phyloP scores from a whole-genome alignment of 2,113 vertebrate species.

The Ceyx margarethae region DNA sequence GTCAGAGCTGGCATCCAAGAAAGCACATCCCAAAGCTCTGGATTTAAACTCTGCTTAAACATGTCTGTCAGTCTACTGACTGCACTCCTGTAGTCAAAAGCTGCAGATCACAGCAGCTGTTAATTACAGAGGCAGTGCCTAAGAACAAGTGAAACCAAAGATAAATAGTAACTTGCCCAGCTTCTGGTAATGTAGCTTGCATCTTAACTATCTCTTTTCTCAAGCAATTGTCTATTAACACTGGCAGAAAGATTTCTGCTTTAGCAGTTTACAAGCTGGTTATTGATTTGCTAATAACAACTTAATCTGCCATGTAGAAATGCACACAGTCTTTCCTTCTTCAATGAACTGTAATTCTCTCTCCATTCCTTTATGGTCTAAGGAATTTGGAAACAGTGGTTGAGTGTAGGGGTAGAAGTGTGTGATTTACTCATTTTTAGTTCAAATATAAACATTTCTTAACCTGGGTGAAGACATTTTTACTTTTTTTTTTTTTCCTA shows the following conservation, averaged over 20 bases:
- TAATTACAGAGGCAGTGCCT: not conserved
- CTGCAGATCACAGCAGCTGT: constrained; percentile 15
- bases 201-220: not conserved
- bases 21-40: constrained; percentile 69
- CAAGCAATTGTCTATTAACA: not conserved
- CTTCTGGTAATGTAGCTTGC: not conserved
- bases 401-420: not conserved
- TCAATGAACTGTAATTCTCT: not conserved
- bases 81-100: not conserved
- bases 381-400: not conserved
- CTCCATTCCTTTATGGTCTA: not conserved
- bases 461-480: not conserved
- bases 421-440: not conserved
- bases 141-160: constrained; percentile 28
- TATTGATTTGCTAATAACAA: not conserved
- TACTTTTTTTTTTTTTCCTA: not conserved
- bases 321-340: not conserved
- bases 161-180: not conserved
- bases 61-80: not conserved
- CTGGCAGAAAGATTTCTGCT: constrained; percentile 1
- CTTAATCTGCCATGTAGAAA: not conserved
- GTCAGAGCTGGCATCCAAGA: constrained; percentile 78
- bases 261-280: not conserved
- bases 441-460: not conserved
- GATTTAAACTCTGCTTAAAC: constrained; percentile 70